Conservation (phyloP, 2,888 invertebrate species). For the Zelleria hepariella region DNA sequence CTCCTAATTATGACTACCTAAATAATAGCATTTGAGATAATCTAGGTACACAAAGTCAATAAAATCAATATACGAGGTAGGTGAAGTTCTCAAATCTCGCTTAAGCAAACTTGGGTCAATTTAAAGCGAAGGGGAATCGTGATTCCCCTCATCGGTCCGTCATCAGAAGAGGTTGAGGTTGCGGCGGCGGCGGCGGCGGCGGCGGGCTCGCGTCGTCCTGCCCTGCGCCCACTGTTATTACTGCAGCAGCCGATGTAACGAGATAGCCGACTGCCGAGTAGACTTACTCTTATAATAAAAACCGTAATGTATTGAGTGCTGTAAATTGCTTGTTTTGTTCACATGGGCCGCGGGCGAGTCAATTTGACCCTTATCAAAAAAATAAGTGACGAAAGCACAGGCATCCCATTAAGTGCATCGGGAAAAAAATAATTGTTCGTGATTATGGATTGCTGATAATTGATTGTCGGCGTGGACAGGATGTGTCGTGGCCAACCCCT, state of each 20-base stretch:
- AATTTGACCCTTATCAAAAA: constrained; percentile 66
- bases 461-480: constrained; percentile 44
- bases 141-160: not conserved
- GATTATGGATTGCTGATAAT: constrained; percentile 62
- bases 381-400: constrained; percentile 57
- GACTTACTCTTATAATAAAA: constrained; percentile 43
- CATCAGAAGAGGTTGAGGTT: constrained; percentile 1
- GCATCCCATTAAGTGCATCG: constrained; percentile 43
- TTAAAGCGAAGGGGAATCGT: not conserved
- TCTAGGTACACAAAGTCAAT: too few relatives aligned
- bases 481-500: constrained; percentile 27
- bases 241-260: constrained; percentile 32
- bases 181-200: not conserved
- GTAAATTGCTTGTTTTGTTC: constrained; percentile 58
- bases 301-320: constrained; percentile 48
- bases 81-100: not conserved
- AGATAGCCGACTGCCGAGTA: constrained; percentile 33
- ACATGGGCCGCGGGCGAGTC: constrained; percentile 54
- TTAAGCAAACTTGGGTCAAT: not conserved
- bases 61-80: too few relatives aligned
- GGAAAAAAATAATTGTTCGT: constrained; percentile 62
- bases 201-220: not conserved
- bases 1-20: too few relatives aligned
- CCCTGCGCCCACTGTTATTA: constrained; percentile 22
- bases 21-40: too few relatives aligned